Conservation (phyloP, 2,113 vertebrate genomes). For the Microtus richardsoni region DNA sequence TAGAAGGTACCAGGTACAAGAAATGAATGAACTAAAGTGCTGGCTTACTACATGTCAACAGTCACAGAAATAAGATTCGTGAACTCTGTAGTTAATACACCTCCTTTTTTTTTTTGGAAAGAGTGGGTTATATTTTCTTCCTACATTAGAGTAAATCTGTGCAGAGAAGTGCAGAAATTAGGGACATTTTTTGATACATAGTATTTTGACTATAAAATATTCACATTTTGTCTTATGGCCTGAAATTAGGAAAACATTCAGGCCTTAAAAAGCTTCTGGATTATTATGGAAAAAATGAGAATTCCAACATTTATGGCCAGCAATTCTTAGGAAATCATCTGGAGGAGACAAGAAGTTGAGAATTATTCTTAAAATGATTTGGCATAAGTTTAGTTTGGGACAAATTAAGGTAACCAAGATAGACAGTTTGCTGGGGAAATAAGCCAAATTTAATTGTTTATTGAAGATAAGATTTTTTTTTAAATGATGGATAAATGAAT, state of each 20-base stretch:
- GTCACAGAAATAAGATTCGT: neutral
- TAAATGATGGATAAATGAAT: neutral
- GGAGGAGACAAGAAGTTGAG: neutral
- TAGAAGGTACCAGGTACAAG: neutral
- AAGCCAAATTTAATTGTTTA: slow-evolving; percentile 4
- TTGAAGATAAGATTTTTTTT: neutral
- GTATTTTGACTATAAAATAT: slow-evolving; percentile 19
- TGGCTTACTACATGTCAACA: neutral
- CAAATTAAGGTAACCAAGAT: neutral
- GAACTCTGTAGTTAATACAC: neutral
- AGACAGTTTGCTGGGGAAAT: neutral
- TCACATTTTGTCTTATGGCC: neutral
- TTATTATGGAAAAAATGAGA: neutral
- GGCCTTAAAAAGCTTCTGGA: neutral
- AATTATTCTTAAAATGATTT: slow-evolving; percentile 27
- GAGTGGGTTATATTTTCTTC: neutral
- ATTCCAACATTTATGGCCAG: neutral
- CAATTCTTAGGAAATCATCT: neutral
- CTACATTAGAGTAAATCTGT: neutral
- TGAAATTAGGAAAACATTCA: neutral
- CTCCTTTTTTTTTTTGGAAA: neutral
- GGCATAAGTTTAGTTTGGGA: neutral
- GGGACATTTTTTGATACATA: neutral
- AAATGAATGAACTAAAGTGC: neutral
- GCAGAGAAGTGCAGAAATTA: neutral